Base-by-base conservation (phyloP, 2,888 invertebrate species). In the Aporophyla nigra region DNA sequence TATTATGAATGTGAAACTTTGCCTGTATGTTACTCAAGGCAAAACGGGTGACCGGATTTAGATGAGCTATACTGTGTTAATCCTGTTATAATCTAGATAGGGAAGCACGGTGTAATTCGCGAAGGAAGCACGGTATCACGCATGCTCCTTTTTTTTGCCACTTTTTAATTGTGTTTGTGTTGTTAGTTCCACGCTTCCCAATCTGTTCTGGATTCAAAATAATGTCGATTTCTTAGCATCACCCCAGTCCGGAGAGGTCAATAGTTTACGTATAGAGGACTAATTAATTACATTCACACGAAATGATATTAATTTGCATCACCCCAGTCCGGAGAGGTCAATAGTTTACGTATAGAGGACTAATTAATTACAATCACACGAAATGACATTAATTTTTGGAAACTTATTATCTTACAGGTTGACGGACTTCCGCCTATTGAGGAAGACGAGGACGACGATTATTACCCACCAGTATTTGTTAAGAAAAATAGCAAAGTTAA, bases 401-500 rank as follows among this genome's bases (percentile, higher is more conserved):
- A 54, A 56, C n/a, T 61, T 24, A 33, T 76, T 72, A 69, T 51
- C 27, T 90, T 91, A 3, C 85, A 97, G 97, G 96, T 98, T 82
- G 98, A 98, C 75, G 98, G 98, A 84, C 96, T 98, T 72, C 95
- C 96, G 65, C 98, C 98, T 76, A 98, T 98, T 84, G 98, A 98
- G 82, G 98, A 98, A 88, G 98, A 98, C 63, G 98, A 98, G 82
- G 98, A 98, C 84, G 97, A 97, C 72, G 98, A 98, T 86, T 97
- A 98, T 89, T 98, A 98, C 87, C 98, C 98, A 92, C 97, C 97
- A 85, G 97, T 97, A 85, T 97, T 98, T 90, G 97, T 98, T 61
- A 98, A 98, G 92, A 98, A 98, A 94, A 98, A 97, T 93, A 97
- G 97, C 86, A 98, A 98, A 97, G 98, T 98, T 84, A 97, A 97